Conservation (phyloP, 2,113 vertebrate species). For the Thalassoma bifasciatum region DNA sequence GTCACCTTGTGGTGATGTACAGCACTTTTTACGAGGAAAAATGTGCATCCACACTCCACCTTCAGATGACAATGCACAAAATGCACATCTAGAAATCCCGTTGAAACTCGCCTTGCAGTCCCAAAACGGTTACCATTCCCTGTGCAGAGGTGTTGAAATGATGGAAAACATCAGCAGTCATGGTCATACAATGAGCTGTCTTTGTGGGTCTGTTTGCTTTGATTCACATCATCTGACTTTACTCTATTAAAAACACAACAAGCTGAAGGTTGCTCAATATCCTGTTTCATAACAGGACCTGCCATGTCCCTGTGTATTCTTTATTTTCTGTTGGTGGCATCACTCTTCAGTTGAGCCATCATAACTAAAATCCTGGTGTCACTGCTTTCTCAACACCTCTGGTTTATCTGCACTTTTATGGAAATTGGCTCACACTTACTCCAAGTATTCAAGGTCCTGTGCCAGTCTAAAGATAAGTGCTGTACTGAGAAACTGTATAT, state of each 20-base stretch:
- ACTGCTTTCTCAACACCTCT: neutral
- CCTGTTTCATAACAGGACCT: neutral
- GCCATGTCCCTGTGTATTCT: neutral
- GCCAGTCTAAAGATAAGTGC: neutral
- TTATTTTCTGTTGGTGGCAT: neutral
- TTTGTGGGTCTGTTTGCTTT: conserved; percentile 12
- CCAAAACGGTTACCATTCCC: neutral
- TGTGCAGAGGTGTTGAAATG: no score
- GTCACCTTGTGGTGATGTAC: conserved; percentile 4
- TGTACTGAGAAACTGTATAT: neutral
- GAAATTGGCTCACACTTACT: neutral
- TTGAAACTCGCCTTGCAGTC: neutral
- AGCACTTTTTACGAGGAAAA: neutral
- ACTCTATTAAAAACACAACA: conserved; percentile 26
- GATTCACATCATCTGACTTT: conserved; percentile 6
- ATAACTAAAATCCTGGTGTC: neutral
- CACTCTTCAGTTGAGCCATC: neutral
- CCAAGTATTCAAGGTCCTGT: neutral
- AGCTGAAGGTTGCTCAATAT: neutral
- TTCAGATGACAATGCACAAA: neutral
- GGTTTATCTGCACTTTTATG: neutral
- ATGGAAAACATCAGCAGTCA: neutral
- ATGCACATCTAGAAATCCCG: neutral
- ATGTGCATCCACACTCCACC: neutral
- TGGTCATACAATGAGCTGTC: neutral